Conservation (phyloP, 1,140 invertebrate genomes). For the Papilio machaon region DNA sequence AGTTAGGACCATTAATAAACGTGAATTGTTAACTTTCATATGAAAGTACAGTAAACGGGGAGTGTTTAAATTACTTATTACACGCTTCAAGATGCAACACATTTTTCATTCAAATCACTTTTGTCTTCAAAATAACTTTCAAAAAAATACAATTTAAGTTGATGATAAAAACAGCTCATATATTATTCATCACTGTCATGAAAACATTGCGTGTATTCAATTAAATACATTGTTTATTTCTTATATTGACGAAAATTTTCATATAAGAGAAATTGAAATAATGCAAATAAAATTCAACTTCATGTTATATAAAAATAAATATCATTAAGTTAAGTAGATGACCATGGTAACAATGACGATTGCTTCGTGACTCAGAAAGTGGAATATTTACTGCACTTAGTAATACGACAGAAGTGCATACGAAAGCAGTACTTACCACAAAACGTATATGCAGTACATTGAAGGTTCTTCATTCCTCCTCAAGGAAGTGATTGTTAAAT, state of each 20-base stretch:
- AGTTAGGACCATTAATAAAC: background rate
- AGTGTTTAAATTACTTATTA: background rate
- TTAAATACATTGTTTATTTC: too few relatives aligned
- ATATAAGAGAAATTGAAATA: too few relatives aligned
- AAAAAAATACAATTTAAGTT: background rate
- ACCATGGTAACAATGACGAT: background rate
- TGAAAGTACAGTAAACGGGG: background rate
- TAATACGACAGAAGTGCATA: background rate
- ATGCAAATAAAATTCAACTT: too few relatives aligned
- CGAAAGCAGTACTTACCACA: background rate
- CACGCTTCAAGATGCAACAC: background rate
- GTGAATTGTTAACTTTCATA: background rate
- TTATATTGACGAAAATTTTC: too few relatives aligned
- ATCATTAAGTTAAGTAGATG: background rate
- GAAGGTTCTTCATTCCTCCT: background rate
- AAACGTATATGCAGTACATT: background rate
- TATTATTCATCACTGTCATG: too few relatives aligned
- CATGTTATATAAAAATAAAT: too few relatives aligned
- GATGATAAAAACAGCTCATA: too few relatives aligned
- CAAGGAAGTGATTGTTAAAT: background rate
- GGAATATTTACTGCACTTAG: background rate
- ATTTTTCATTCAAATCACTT: background rate
- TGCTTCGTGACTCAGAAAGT: background rate
- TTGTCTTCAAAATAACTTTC: background rate
- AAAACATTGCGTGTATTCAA: too few relatives aligned